phyloP scores from a whole-genome alignment of 2,888 invertebrate species.

The Corythucha ciliata region DNA sequence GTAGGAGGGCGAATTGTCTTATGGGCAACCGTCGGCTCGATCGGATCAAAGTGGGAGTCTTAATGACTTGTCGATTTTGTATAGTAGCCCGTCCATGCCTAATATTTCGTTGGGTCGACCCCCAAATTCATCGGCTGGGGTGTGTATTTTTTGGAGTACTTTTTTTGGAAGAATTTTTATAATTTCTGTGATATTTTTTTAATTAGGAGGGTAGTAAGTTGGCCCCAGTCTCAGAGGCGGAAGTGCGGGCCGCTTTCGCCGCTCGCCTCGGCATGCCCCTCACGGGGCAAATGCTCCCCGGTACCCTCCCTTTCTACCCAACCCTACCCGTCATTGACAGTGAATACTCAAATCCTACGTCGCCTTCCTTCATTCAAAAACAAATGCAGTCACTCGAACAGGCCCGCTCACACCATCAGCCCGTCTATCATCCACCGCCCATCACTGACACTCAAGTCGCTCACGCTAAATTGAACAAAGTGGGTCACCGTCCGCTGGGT shows the following conservation, averaged over 20 bases:
- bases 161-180: too few species aligned
- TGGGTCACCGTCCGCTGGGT: slow-evolving; percentile 67
- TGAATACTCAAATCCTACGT: slow-evolving; percentile 43
- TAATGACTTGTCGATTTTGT: slow-evolving; percentile 62
- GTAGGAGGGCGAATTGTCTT: slow-evolving; percentile 61
- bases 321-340: slow-evolving; percentile 50
- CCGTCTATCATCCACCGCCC: slow-evolving; percentile 44
- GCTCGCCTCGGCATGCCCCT: slow-evolving; percentile 56
- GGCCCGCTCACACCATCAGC: slow-evolving; percentile 30
- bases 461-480: slow-evolving; percentile 59
- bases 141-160: slow-evolving; percentile 15
- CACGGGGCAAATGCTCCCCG: slow-evolving; percentile 57
- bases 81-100: slow-evolving; percentile 93
- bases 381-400: slow-evolving; percentile 50
- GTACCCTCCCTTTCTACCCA: slow-evolving; percentile 61
- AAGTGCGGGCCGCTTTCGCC: slow-evolving; percentile 60
- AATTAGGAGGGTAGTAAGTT: slow-evolving; percentile 45
- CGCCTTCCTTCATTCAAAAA: slow-evolving; percentile 46
- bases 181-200: slow-evolving; percentile 5
- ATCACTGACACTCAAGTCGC: slow-evolving; percentile 59
- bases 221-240: slow-evolving; percentile 64
- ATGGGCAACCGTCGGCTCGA: slow-evolving; percentile 47
- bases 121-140: slow-evolving; percentile 40
- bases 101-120: slow-evolving; percentile 89
- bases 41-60: slow-evolving; percentile 56